phyloP scores from a whole-genome alignment of 64 coral and sea anemone species.

The Stichodactyla helianthus region DNA sequence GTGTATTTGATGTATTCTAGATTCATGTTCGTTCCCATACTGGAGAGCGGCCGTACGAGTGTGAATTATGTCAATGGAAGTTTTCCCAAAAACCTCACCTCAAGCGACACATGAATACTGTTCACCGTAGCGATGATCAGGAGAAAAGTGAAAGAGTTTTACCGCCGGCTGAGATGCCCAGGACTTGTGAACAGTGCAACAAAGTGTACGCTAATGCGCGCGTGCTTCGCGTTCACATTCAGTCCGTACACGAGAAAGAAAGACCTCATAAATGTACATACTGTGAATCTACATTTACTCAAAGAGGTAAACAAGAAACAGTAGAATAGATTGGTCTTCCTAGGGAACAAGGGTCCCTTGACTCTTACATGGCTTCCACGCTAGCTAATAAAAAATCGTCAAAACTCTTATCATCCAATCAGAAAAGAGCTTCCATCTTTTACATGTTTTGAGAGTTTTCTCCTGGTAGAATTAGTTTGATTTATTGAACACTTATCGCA shows the following conservation, averaged over 20 bases:
- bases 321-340: too few relatives aligned
- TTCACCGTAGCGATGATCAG: constrained; percentile 36
- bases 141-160: background rate
- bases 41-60: constrained; percentile 60
- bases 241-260: constrained; percentile 62
- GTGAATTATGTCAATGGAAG: constrained; percentile 72
- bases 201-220: constrained; percentile 68
- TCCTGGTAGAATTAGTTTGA: too few relatives aligned
- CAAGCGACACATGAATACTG: constrained; percentile 67
- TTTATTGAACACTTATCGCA: too few relatives aligned
- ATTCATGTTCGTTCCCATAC: constrained; percentile 65
- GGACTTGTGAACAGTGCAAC: constrained; percentile 46
- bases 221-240: constrained; percentile 59
- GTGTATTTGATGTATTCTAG: background rate
- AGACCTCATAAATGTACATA: constrained; percentile 77
- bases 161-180: constrained; percentile 6
- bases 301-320: constrained; percentile 47
- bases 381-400: too few relatives aligned
- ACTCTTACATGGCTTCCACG: too few relatives aligned
- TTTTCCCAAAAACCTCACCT: constrained; percentile 86
- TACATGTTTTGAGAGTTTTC: too few relatives aligned
- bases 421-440: too few relatives aligned
- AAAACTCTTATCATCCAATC: too few relatives aligned
- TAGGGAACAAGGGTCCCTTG: too few relatives aligned
- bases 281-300: constrained; percentile 77